phyloP scores from a whole-genome alignment of 2,888 invertebrate genomes.

The Lasioglossum malachurum region DNA sequence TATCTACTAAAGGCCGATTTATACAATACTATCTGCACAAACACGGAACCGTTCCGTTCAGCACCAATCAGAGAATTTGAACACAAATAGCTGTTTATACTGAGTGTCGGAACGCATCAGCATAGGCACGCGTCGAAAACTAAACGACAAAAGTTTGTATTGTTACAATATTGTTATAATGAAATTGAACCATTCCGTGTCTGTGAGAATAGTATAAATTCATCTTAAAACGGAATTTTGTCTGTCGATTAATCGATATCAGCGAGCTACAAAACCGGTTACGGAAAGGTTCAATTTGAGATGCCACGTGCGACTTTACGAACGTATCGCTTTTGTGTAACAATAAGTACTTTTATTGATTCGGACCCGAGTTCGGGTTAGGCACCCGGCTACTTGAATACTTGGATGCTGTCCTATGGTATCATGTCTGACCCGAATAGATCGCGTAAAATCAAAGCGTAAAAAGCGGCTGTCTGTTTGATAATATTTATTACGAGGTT shows the following conservation, averaged over 20 bases:
- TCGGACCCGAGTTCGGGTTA: conserved; percentile 11
- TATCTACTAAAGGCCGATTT: background rate
- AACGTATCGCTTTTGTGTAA: conserved; percentile 22
- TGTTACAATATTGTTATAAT: background rate
- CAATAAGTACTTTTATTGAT: conserved; percentile 26
- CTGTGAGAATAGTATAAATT: too few relatives aligned
- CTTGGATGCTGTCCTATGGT: conserved; percentile 7
- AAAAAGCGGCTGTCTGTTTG: background rate
- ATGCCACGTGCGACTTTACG: background rate
- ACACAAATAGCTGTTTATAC: too few relatives aligned
- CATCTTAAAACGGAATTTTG: background rate
- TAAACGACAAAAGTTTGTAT: background rate
- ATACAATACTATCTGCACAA: background rate
- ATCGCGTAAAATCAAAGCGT: background rate
- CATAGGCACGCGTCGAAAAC: background rate
- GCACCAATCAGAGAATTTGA: background rate
- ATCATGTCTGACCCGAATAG: conserved; percentile 1
- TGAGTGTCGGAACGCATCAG: background rate
- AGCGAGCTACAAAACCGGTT: background rate
- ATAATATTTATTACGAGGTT: background rate
- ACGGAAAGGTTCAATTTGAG: conserved; percentile 5
- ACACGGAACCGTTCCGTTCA: too few relatives aligned
- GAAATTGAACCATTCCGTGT: too few relatives aligned
- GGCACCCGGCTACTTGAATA: conserved; percentile 1
- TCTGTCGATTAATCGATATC: conserved; percentile 27